A percentile compares a stretch with the other conserved stretches of the same genome.
phyloP scores from a whole-genome alignment of 2,888 invertebrate genomes.

The Dynastes grantii region DNA sequence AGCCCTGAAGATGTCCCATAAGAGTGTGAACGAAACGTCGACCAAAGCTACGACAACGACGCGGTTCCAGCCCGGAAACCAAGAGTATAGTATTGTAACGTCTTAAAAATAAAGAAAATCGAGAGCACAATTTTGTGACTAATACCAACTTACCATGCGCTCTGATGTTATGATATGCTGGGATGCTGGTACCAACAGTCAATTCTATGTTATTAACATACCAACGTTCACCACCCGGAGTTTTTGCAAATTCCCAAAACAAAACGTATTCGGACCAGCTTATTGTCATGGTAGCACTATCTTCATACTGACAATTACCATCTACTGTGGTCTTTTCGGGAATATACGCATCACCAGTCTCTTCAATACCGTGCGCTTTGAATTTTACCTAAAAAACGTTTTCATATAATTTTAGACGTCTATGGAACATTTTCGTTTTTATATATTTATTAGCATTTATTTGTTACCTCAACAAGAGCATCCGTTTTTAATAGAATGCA shows the following conservation, averaged over 20 bases:
- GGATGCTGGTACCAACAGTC: slow-evolving; percentile 76
- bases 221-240: slow-evolving; percentile 92
- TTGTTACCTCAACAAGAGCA: slow-evolving; percentile 75
- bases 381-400: slow-evolving; percentile 63
- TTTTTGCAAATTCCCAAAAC: slow-evolving; percentile 86
- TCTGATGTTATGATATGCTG: slow-evolving; percentile 65
- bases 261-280: slow-evolving; percentile 85
- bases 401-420: no score
- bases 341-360: slow-evolving; percentile 81
- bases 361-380: slow-evolving; percentile 65
- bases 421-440: no score
- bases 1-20: no score
- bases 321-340: slow-evolving; percentile 82
- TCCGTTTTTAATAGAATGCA: slow-evolving; percentile 87
- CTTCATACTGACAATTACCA: slow-evolving; percentile 84
- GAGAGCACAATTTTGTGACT: neutral
- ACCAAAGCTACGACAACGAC: no score
- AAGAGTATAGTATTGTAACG: neutral
- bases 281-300: slow-evolving; percentile 80
- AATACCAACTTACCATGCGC: slow-evolving; percentile 62
- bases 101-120: neutral
- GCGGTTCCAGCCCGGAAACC: no score
- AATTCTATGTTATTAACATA: slow-evolving; percentile 86
- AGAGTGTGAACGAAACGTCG: no score
- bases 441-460: no score